These are phyloP conservation scores for Gavialis gangeticus DNA, from an alignment of 2,113 vertebrate species.

Conservation along the genomic window DNA sequence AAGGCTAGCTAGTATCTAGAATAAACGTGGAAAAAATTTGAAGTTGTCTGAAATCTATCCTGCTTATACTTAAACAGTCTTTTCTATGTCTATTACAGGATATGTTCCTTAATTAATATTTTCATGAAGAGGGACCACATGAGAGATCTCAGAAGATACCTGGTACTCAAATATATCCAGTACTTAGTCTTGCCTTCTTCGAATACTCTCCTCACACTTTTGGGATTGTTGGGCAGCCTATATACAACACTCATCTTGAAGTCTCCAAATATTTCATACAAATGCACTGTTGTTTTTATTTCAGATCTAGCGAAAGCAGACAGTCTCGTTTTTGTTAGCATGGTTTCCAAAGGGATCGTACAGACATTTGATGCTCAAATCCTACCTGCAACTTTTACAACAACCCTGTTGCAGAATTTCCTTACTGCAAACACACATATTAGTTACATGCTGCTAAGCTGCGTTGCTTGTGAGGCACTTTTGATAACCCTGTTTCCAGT, in stretches of 20 bases:
- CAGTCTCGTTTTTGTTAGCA: slow-evolving; percentile 32
- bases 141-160: slow-evolving; percentile 77
- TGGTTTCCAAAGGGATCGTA: neutral
- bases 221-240: slow-evolving; percentile 79
- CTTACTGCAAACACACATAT: slow-evolving; percentile 75
- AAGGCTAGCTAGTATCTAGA: accelerated
- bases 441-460: slow-evolving; percentile 82
- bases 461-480: slow-evolving; percentile 81
- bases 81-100: slow-evolving; percentile 23
- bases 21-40: neutral
- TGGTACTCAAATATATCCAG: slow-evolving; percentile 82
- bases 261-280: slow-evolving; percentile 81
- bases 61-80: neutral
- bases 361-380: accelerated
- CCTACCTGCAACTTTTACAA: neutral
- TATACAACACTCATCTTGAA: slow-evolving; percentile 67
- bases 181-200: slow-evolving; percentile 81
- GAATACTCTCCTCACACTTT: slow-evolving; percentile 49
- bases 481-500: slow-evolving; percentile 79
- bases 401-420: slow-evolving; percentile 62
- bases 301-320: slow-evolving; percentile 80
- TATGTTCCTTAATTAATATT: slow-evolving; percentile 1
- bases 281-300: slow-evolving; percentile 81
- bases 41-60: neutral
- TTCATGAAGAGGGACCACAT: slow-evolving; percentile 72